Evolutionary conservation across 1,140 invertebrate species (phyloP).

Genomic region (Hirudo medicinalis): DNA sequence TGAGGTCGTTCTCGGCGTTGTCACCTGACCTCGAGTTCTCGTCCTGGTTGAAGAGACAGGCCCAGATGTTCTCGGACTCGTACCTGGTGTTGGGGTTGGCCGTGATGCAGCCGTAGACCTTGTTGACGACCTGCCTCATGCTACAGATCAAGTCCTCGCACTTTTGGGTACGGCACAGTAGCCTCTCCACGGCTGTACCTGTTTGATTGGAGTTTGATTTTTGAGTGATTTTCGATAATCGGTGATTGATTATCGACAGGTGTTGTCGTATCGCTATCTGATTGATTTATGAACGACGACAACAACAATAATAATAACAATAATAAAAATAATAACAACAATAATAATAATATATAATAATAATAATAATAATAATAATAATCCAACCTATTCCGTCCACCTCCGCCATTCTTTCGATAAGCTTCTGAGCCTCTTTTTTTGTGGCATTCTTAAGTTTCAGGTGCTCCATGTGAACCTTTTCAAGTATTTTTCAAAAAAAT

Average conservation of each 20-base stretch:
- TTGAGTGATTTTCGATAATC: too few species aligned
- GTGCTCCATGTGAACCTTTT: conserved; percentile 1
- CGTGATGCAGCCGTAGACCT: conserved; percentile 7
- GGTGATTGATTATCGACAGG: too few species aligned
- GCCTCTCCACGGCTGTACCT: not conserved
- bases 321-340: not conserved
- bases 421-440: conserved; percentile 4
- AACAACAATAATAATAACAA: too few species aligned
- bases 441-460: conserved; percentile 1
- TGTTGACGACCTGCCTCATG: conserved; percentile 8
- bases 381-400: not conserved
- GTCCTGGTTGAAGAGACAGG: conserved; percentile 3
- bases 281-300: too few species aligned
- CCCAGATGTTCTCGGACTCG: conserved; percentile 9
- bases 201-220: not conserved
- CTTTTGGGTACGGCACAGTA: not conserved
- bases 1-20: not conserved
- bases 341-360: not conserved
- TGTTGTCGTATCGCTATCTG: too few species aligned
- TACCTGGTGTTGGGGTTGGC: conserved; percentile 5
- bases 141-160: conserved; percentile 7
- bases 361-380: not conserved
- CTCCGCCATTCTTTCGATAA: conserved; percentile 7
- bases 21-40: not conserved
- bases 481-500: too few species aligned